phyloP scores from a whole-genome alignment of 2,888 invertebrate genomes.

The Acrobasis suavella region DNA sequence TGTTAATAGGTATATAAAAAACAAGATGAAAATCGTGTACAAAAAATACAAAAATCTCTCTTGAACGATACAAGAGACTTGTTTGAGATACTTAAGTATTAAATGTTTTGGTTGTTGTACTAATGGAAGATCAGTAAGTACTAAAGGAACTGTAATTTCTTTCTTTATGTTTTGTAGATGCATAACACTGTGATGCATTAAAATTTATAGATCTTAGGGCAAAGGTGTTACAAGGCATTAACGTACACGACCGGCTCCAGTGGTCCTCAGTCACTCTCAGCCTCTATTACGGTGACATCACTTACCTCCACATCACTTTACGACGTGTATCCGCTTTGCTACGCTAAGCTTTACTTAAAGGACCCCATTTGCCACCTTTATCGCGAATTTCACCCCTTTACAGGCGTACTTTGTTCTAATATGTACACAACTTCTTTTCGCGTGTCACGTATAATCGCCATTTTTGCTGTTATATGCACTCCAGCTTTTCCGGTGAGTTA shows the following conservation, averaged over 20 bases:
- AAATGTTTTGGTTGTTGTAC: no score
- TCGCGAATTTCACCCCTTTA: slow-evolving; percentile 47
- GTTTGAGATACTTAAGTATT: no score
- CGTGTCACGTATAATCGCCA: slow-evolving; percentile 7
- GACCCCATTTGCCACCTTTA: slow-evolving; percentile 45
- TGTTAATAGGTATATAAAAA: no score
- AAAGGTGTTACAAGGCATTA: neutral
- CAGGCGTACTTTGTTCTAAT: slow-evolving; percentile 24
- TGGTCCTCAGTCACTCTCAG: slow-evolving; percentile 34
- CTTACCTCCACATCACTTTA: slow-evolving; percentile 55
- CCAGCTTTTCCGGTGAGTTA: slow-evolving; percentile 10
- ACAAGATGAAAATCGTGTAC: no score
- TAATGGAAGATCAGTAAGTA: no score
- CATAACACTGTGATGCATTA: no score
- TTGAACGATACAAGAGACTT: no score
- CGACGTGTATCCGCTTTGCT: slow-evolving; percentile 55
- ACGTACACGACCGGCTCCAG: slow-evolving; percentile 18
- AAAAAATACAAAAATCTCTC: no score
- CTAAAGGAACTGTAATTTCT: no score
- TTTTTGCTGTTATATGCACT: slow-evolving; percentile 8
- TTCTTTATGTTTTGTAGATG: no score
- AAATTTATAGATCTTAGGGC: no score
- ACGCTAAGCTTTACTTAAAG: slow-evolving; percentile 46
- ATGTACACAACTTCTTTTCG: slow-evolving; percentile 13
- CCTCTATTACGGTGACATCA: slow-evolving; percentile 45